Base-by-base conservation (phyloP, 2,113 vertebrate species). In the Oncorhynchus kisutch region DNA sequence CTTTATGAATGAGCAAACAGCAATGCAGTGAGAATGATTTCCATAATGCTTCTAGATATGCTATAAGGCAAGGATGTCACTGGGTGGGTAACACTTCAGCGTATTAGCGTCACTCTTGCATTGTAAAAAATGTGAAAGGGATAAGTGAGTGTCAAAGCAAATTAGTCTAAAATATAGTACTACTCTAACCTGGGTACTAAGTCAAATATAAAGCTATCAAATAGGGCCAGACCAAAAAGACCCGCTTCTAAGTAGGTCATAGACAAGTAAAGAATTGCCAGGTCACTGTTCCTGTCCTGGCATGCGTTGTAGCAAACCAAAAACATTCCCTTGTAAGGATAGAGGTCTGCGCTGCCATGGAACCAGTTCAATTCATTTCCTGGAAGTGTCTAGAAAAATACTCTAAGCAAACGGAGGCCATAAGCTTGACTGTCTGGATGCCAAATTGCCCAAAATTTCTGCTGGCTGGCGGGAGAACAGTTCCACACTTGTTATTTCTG, bases 1-100 rank as follows among this genome's bases (percentile, higher is more conserved):
- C 80, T 66, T 77, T 85, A 91, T 90, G 89, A 91, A 93, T 90
- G 89, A 91, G 79, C 89, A 92, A 92, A 92, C 90, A 45, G n/a
- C 59, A 83, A 80, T 71, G 75, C 54, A 31, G 78, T 74, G 72
- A 68, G 13, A 22, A 67, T 64, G 11, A 49, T 29, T n/a, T 22
- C 64, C 54, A 72, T 71, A 72, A 31, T 68, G 66, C 16, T 73
- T 29, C 8, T 11, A 70, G 14, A 7, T 2, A 20, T 25, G 3
- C 22, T 64, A 25, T 67, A 45, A 77, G 82, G 81, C 86, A 82
- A 79, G 66, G 77, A 85, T 76, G 48, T 82, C 80, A 82, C 75
- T 75, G 27, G 25, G 70, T 70, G 72, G 18, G 4, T 29, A 45
- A 45, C 39, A 45, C 39, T 45, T 11, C 9, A 45, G 39, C 2